Conservation (phyloP, 2,888 invertebrate genomes). For the Epirrhoe alternata region DNA sequence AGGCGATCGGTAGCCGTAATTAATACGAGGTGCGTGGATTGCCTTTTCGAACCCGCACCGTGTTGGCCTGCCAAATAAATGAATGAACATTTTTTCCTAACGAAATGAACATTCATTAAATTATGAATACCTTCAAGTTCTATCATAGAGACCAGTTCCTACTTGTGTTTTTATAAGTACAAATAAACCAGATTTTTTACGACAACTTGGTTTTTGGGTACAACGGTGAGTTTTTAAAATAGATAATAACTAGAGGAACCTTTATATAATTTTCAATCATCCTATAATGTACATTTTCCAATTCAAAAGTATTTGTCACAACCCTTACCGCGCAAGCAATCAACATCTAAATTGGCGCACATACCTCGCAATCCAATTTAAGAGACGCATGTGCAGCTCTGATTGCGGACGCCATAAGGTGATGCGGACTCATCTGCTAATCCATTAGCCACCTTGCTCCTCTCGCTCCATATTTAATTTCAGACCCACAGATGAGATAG, state of each 20-base stretch:
- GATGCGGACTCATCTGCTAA: constrained; percentile 72
- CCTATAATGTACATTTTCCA: neutral
- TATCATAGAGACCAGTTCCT: too few species aligned
- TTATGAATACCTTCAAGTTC: too few species aligned
- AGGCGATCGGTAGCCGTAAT: constrained; percentile 76
- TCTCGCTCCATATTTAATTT: constrained; percentile 80
- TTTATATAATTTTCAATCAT: neutral
- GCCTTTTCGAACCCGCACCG: constrained; percentile 46
- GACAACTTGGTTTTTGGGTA: too few species aligned
- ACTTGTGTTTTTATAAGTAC: too few species aligned
- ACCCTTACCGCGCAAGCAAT: constrained; percentile 40
- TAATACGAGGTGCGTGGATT: constrained; percentile 63
- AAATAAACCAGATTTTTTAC: too few species aligned
- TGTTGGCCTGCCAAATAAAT: constrained; percentile 34
- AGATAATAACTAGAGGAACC: neutral
- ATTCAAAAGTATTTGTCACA: constrained; percentile 22
- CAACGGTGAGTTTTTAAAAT: too few species aligned
- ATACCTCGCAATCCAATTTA: constrained; percentile 60
- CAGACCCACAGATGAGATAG: constrained; percentile 37
- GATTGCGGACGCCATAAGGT: constrained; percentile 74
- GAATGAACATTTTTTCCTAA: constrained; percentile 4
- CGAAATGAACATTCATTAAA: neutral
- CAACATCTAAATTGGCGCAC: constrained; percentile 38
- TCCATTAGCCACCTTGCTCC: constrained; percentile 79
- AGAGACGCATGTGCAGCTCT: constrained; percentile 71